Base-by-base conservation (phyloP, 53 echinoderm and acorn worm genomes). In the Arbacia lixula region DNA sequence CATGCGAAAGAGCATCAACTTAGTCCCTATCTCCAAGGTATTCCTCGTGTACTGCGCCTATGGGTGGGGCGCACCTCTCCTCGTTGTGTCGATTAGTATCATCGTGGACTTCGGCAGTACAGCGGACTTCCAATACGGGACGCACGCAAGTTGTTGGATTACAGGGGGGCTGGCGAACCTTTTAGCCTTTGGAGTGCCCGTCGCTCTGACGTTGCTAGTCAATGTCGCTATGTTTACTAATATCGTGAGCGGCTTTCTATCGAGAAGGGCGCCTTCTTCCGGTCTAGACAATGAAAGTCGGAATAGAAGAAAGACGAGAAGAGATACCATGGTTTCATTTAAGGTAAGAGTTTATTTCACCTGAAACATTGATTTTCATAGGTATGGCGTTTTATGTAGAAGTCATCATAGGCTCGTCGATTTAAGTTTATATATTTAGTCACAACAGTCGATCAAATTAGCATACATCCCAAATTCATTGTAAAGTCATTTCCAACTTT, bases 1-100 rank as follows among this genome's bases (percentile, higher is more conserved):
- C 30, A 81, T 81, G 82, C 43, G 82, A 31, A 62, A 81, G 49
- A 57, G 78, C 27, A 55, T 78, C 37, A 27, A 37, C 24, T 35
- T 57, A 36, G 31, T 41, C 43, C 43, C 49, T 43, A 49, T 81
- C 64, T 81, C 63, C 65, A 63, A 88, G 30, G 72, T 72, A 27
- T 92, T 92, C 74, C 34, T 88, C 19, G 16, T 85, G 21, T 92
- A 85, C 84, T 71, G 86, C 78, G 54, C 88, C 27, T 77, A 84
- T 81, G 92, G 88, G 40, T 92, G 92, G 92, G 92, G 92, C 8
- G 71, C 83, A 12, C 92, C 92, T 16, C 55, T 82, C 6, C n/a
- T 86, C 12, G 78, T 88, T 22, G 62, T 92, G 12, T 3, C 71
- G 12, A 34, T 73, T 0, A 85, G 88, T 54, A 10, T 86, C 69